Base-by-base conservation (phyloP, 2,888 invertebrate species). In the Ashinkailepas kermadecensis region DNA sequence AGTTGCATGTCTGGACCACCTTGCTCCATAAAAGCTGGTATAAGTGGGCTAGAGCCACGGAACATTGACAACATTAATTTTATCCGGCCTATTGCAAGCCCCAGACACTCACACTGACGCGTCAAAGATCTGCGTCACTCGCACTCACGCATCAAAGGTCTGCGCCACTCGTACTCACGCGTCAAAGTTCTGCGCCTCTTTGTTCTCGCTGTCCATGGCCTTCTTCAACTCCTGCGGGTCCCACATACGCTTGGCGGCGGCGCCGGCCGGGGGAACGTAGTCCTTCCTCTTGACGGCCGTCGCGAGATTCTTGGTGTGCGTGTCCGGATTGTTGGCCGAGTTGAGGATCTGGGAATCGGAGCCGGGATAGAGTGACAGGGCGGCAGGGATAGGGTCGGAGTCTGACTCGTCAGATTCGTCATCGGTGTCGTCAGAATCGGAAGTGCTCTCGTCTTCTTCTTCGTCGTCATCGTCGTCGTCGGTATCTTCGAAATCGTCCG, bases 171-270 rank as follows among this genome's bases (percentile, higher is more conserved):
- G 39, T 7, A 70, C 70, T 70, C 70, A 70, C 70, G 70, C 39
- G 39, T 70, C 70, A 21, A 70, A 70, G 21, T 25, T 70, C 39
- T 70, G 39, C 6, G 70, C 70, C 10, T 13, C 13, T 15, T 70
- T n/a, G 70, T 70, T 70, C 70, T 70, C 70, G 25, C 7, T 13
- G 25, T 70, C 70, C 21, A 70, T 70, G 25, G 70, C 70, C 70
- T 70, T 70, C 39, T 70, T 25, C 13, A 39, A 3, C 39, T 70
- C 39, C 15, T n/a, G 39, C 13, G 70, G 25, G 39, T 70, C 70
- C 70, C 70, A 70, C 39, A 39, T 39, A 15, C 39, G 70, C 7
- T 70, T 25, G 39, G 70, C 70, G 10, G 15, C 8, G 6, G 70
- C 7, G 39, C 39, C 39, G 70, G 70, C 1, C 25, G 70, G 70